Evolutionary conservation across 2,113 vertebrate species (phyloP).

Genomic region (Lepidothrix coronata): DNA sequence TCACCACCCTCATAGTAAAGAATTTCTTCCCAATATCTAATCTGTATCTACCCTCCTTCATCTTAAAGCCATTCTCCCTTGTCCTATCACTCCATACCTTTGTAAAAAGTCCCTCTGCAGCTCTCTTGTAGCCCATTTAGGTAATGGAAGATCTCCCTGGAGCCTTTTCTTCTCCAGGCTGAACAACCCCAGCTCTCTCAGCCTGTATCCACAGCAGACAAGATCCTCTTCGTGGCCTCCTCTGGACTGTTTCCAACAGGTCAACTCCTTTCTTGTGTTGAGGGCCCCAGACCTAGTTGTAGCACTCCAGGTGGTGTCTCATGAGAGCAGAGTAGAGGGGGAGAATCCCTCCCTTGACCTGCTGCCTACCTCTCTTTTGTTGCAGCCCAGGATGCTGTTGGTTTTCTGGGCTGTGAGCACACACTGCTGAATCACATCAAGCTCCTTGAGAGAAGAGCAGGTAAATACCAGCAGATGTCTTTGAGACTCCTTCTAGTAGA

Average conservation of each 20-base stretch:
- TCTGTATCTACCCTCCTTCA: neutral
- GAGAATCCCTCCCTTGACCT: neutral
- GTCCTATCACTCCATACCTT: neutral
- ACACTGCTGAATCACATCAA: accelerated
- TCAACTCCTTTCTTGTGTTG: neutral
- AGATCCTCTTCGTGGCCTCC: neutral
- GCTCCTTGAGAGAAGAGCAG: neutral
- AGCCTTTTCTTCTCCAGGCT: neutral
- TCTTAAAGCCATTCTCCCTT: neutral
- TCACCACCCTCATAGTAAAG: neutral
- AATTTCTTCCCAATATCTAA: neutral
- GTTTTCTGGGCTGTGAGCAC: neutral
- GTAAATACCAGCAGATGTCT: neutral
- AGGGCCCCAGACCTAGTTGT: neutral
- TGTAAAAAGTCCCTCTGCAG: neutral
- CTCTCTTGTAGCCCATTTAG: neutral
- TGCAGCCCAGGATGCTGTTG: neutral
- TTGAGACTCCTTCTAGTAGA: neutral
- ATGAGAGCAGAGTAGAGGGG: neutral
- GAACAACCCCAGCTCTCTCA: neutral
- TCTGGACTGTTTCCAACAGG: neutral
- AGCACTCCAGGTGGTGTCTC: neutral
- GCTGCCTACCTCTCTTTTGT: neutral
- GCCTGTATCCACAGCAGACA: neutral
- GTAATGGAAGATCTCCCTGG: neutral